phyloP scores from a whole-genome alignment of 1,140 invertebrate species.

The Elymnias hypermnestra region DNA sequence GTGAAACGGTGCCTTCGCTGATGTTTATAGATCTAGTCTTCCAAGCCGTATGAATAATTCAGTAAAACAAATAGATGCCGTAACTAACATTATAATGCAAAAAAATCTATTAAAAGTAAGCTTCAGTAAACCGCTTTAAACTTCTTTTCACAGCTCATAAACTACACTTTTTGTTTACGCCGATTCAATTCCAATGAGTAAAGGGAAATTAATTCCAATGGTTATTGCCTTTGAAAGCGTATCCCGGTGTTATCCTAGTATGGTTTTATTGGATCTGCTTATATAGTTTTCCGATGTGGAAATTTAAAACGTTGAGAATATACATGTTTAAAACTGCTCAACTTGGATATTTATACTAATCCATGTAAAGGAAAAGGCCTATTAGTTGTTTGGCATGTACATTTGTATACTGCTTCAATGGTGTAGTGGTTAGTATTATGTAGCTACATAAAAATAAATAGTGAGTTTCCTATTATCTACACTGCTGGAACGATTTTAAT shows the following conservation, averaged over 20 bases:
- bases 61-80: slow-evolving; percentile 10
- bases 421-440: too few relatives aligned
- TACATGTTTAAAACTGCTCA: background rate
- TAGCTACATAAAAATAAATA: too few relatives aligned
- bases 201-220: slow-evolving; percentile 36
- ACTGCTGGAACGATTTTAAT: too few relatives aligned
- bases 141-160: slow-evolving; percentile 23
- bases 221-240: slow-evolving; percentile 11
- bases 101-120: background rate
- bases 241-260: slow-evolving; percentile 7
- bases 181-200: slow-evolving; percentile 59
- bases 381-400: too few relatives aligned
- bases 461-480: too few relatives aligned
- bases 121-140: slow-evolving; percentile 8
- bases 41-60: too few relatives aligned
- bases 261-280: slow-evolving; percentile 16
- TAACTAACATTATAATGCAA: slow-evolving; percentile 4
- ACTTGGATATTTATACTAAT: background rate
- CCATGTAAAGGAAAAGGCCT: too few relatives aligned
- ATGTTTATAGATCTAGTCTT: too few relatives aligned
- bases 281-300: slow-evolving; percentile 11
- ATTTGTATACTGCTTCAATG: too few relatives aligned
- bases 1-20: too few relatives aligned
- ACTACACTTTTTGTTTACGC: slow-evolving; percentile 20
- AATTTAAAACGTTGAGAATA: background rate